Evolutionary conservation across 2,888 invertebrate species (phyloP), one percentile per base, ranked within the genome.

Genomic region (Geotrupes spiniger): DNA sequence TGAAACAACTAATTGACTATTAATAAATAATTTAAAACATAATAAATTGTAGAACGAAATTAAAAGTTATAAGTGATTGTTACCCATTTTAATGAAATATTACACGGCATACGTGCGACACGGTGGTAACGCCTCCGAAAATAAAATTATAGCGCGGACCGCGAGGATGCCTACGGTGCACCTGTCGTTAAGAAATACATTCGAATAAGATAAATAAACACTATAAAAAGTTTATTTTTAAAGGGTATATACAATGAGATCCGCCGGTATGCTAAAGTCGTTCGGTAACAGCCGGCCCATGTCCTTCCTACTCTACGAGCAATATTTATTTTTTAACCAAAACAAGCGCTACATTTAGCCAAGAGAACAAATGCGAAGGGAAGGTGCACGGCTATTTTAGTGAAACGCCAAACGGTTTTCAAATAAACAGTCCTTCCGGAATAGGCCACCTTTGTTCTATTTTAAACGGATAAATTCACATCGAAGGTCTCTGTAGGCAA

Each of bases 241-340:
- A 46, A 46, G 46, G 41, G 44, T 41, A 40, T 46, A 40, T 41
- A 46, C 40, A 46, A 41, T 41, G 15, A 41, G 46, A 46, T 46
- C 46, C 46, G 46, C 40, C 39, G 33, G 33, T 33, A 33, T 33
- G 33, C 33, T 10, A 39, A 26, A 39, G 27, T 39, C 27, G 11
- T 42, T 46, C 43, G 46, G 48, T 53, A 46, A 58, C 65, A 63
- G 63, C 62, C 61, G 63, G 61, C 52, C 58, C 52, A 51, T 59
- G 63, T 65, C 62, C 57, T 53, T 57, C 51, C 51, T 51, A 56
- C 55, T 56, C 58, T n/a, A 51, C 47, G 53, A 57, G 51, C 53
- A 49, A 39, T 65, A 63, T 64, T 66, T 65, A 64, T 65, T 67
- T 65, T 63, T 63, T 63, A 63, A 61, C 60, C 57, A 59, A 63